A percentile compares a stretch with the other conserved stretches of the same genome.
Conservation (phyloP, 1,140 invertebrate genomes). For the Drosophila varians region DNA sequence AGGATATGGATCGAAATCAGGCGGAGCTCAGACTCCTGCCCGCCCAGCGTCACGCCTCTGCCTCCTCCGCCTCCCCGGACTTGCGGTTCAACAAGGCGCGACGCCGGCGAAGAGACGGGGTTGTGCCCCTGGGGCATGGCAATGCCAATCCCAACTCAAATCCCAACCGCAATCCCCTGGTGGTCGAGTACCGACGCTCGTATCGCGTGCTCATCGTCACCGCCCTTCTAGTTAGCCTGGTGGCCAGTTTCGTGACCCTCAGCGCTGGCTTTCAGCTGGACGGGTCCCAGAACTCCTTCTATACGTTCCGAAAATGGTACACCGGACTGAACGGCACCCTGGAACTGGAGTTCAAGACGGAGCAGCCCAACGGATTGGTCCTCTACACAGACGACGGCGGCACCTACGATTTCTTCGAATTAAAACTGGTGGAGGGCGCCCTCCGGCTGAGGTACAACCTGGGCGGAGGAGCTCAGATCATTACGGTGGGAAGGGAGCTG, state of each 20-base stretch:
- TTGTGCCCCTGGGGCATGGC: background rate
- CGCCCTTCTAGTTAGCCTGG: conserved; percentile 63
- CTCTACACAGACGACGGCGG: conserved; percentile 97
- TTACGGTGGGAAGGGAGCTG: conserved; percentile 93
- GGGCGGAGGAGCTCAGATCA: conserved; percentile 93
- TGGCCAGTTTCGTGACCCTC: conserved; percentile 63
- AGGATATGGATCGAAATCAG: conserved; percentile 20
- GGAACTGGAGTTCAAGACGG: conserved; percentile 96
- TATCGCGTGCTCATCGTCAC: conserved; percentile 71
- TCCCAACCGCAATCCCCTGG: conserved; percentile 7
- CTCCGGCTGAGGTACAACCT: conserved; percentile 94
- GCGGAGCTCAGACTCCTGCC: conserved; percentile 32
- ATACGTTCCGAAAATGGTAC: conserved; percentile 95
- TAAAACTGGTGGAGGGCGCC: conserved; percentile 95
- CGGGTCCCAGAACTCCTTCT: conserved; percentile 93
- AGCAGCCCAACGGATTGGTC: conserved; percentile 93
- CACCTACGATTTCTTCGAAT: conserved; percentile 96
- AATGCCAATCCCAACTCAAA: conserved; percentile 5
- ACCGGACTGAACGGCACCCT: conserved; percentile 93
- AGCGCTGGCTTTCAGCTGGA: conserved; percentile 89
- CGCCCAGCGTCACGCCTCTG: conserved; percentile 20
- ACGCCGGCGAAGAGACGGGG: conserved; percentile 55
- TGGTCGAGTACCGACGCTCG: conserved; percentile 64
- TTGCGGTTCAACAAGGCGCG: conserved; percentile 70
- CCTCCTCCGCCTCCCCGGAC: conserved; percentile 49